Percentiles rank a stretch among this genome's conserved stretches.
Conservation (phyloP, 2,888 invertebrate species). For the Odontothrips loti region DNA sequence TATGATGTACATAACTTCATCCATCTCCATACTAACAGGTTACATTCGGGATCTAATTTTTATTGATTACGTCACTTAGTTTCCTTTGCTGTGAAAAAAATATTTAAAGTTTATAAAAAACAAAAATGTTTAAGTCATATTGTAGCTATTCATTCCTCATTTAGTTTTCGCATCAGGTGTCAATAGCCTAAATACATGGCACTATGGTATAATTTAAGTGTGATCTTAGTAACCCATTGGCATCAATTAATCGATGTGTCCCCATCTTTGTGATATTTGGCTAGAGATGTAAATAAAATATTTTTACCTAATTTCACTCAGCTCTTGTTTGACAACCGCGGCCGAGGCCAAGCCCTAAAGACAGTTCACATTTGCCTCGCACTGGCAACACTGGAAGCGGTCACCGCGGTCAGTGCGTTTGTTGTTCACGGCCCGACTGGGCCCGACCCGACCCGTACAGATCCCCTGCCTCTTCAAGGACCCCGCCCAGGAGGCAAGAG, state of each 20-base stretch:
- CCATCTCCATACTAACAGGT: no score
- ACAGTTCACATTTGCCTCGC: no score
- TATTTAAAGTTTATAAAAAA: neutral
- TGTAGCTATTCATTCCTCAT: no score
- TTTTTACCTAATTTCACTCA: neutral
- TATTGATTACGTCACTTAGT: no score
- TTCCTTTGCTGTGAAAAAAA: neutral
- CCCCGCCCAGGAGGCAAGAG: no score
- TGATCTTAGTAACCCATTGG: neutral
- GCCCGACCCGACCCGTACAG: no score
- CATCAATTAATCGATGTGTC: neutral
- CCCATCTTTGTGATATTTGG: constrained; percentile 12
- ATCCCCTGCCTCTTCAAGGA: no score
- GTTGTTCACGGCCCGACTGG: no score
- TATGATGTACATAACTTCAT: no score
- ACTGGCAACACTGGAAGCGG: no score
- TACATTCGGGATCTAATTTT: no score
- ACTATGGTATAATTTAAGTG: neutral
- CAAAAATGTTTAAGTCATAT: neutral
- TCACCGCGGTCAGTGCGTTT: no score
- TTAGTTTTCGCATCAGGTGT: neutral
- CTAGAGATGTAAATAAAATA: constrained; percentile 23
- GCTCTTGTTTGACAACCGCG: neutral
- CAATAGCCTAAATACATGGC: neutral
- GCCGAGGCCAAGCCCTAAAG: neutral